A percentile compares a stretch with the other conserved stretches of the same genome.
Evolutionary conservation across 2,113 vertebrate genomes (phyloP).

Genomic region (Sorex fumeus): DNA sequence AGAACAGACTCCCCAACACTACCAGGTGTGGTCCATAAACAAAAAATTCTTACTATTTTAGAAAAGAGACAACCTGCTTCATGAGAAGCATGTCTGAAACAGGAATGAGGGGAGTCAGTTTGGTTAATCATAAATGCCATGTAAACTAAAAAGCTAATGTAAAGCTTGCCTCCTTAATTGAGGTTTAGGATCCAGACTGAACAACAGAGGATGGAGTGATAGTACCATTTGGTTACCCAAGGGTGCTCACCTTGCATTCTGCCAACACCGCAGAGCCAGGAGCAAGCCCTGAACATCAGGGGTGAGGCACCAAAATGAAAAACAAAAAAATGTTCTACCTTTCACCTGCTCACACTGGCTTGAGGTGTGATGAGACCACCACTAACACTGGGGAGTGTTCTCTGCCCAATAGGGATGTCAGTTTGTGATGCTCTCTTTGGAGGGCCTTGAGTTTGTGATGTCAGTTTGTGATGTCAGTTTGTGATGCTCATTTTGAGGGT

Average conservation of each 20-base stretch:
- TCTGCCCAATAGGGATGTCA: background rate
- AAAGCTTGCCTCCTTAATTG: background rate
- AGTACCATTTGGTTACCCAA: no score
- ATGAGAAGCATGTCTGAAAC: background rate
- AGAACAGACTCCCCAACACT: no score
- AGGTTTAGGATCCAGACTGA: background rate
- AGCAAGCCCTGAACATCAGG: no score
- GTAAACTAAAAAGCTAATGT: conserved; percentile 1
- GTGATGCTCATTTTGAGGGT: no score
- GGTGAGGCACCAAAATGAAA: no score
- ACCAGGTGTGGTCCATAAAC: no score
- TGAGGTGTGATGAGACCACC: background rate
- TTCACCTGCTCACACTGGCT: background rate
- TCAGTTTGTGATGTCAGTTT: no score
- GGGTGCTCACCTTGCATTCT: no score
- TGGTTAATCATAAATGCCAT: conserved; percentile 11
- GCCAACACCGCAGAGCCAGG: no score
- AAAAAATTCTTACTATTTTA: background rate
- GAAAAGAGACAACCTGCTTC: background rate
- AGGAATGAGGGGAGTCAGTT: background rate
- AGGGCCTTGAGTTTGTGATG: no score
- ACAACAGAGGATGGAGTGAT: background rate
- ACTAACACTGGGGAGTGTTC: background rate
- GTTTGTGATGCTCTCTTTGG: no score
- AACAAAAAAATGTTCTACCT: no score